Evolutionary conservation across 2,888 invertebrate species (phyloP), one percentile per base, ranked within the genome.

Genomic region (Heliconius aoede): DNA sequence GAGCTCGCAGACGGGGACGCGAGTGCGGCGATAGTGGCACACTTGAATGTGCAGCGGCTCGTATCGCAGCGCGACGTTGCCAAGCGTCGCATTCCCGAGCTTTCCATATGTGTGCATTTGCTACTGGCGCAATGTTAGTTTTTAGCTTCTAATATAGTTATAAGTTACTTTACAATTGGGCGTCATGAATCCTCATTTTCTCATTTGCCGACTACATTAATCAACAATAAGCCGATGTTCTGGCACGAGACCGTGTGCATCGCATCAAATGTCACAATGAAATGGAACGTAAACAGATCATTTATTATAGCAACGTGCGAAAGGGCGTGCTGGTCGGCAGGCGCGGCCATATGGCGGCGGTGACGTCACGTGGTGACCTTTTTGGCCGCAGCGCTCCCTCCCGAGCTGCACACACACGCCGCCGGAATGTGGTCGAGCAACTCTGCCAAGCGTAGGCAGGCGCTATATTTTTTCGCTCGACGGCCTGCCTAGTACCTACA

Each of bases 331-430:
- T 86, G 87, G 85, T 86, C 81, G 86, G 85, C 85, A 89, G 87
- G 89, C 89, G 86, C 89, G 89, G 89, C 89, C 92, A 91, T 93
- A 91, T 92, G 92, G 90, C 86, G 82, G 82, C 76, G 85, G 83
- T 94, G 93, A 93, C 94, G 94, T 94, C 94, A 94, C 89, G 85
- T 88, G 82, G 89, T 91, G 93, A 93, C 93, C 94, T 93, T 94
- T 94, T 93, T 90, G 92, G 92, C 91, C 87, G 89, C 81, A 89
- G 87, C 55, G 87, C 86, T 89, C 85, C 86, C 86, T 84, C 86
- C 88, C 86, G 86, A 87, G 86, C 88, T 86, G 88, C 89, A 87
- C 86, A 84, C 89, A 90, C 90, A 90, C 91, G 91, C 91, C 91
- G 90, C 83, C 91, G 94, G 94, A 94, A 94, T 94, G 94, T 93